phyloP scores from a whole-genome alignment of 1,140 invertebrate species.

The Nautilus pompilius region DNA sequence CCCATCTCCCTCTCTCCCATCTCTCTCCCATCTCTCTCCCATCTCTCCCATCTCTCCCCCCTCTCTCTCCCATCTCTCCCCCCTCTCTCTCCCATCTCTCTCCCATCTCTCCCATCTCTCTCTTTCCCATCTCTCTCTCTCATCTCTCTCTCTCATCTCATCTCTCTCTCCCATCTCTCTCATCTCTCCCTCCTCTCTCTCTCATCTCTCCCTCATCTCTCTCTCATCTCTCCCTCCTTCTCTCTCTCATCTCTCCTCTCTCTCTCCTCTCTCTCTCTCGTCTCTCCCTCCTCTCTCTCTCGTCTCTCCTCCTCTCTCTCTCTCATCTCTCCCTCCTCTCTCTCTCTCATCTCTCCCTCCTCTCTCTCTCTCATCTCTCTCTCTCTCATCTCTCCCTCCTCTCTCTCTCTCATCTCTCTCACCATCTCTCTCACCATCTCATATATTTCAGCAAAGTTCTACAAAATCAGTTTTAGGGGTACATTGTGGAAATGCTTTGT shows the following conservation, averaged over 20 bases:
- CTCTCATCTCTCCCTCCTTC: background rate
- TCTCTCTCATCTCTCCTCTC: background rate
- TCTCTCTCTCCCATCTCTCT: background rate
- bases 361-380: background rate
- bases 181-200: background rate
- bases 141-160: background rate
- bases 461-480: no score
- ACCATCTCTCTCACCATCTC: background rate
- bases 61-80: background rate
- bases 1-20: background rate
- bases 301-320: background rate
- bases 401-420: background rate
- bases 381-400: background rate
- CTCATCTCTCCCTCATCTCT: background rate
- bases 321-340: background rate
- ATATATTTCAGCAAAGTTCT: no score
- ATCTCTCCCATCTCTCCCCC: background rate
- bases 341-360: background rate
- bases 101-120: background rate
- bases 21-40: background rate
- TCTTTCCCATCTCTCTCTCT: background rate
- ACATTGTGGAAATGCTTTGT: no score
- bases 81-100: background rate
- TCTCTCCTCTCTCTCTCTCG: background rate
- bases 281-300: background rate